Evolutionary conservation across 2,888 invertebrate genomes (phyloP).

Genomic region (Amphipoea lucens): DNA sequence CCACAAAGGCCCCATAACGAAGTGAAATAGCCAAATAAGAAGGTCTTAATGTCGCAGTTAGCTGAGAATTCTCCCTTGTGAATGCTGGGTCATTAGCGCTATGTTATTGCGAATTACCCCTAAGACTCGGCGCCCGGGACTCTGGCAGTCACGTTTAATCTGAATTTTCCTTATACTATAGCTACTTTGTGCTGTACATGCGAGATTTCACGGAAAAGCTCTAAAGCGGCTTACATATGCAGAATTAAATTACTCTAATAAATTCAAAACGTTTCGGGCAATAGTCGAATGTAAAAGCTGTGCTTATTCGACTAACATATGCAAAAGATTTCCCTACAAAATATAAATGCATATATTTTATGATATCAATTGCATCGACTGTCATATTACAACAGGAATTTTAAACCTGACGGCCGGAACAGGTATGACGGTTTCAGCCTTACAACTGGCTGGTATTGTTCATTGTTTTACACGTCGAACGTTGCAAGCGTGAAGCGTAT

Average conservation of each 20-base stretch:
- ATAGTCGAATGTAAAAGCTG: conserved; percentile 62
- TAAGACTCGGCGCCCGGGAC: conserved; percentile 77
- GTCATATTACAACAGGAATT: conserved; percentile 18
- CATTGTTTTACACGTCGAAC: conserved; percentile 57
- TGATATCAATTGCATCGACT: conserved; percentile 19
- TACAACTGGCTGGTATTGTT: conserved; percentile 43
- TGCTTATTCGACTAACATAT: conserved; percentile 44
- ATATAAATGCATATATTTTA: conserved; percentile 11
- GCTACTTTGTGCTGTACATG: conserved; percentile 73
- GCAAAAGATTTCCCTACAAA: conserved; percentile 41
- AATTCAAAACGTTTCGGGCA: conserved; percentile 69
- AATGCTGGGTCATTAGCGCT: conserved; percentile 88
- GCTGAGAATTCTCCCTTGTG: conserved; percentile 86
- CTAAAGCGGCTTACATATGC: conserved; percentile 72
- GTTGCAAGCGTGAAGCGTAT: conserved; percentile 46
- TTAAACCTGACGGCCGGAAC: conserved; percentile 26
- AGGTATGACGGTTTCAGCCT: conserved; percentile 32
- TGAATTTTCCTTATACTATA: conserved; percentile 81
- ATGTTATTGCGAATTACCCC: conserved; percentile 87
- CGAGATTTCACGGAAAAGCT: conserved; percentile 73
- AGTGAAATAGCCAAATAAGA: conserved; percentile 89
- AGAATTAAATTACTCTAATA: conserved; percentile 77
- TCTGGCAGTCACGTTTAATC: conserved; percentile 82
- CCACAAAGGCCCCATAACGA: conserved; percentile 87
- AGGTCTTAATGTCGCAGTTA: conserved; percentile 89